These are phyloP conservation scores for Drosophila testacea DNA, from an alignment of 2,888 invertebrate genomes.

Conservation along the genomic window DNA sequence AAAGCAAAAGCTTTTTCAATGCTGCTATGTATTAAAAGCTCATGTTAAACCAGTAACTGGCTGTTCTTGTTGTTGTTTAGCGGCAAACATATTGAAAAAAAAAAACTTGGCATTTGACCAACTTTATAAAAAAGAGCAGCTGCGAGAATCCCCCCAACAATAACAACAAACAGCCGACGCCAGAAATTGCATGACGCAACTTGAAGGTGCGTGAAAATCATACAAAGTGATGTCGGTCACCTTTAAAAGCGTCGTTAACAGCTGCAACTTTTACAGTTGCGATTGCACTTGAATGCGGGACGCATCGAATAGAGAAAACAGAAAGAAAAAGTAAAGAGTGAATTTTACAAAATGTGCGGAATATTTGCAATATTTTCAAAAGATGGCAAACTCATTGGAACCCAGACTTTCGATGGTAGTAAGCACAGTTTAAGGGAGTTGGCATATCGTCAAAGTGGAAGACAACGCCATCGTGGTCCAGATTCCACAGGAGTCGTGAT, in stretches of 20 bases:
- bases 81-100: background rate
- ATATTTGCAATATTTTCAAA: slow-evolving; percentile 84
- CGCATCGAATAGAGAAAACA: background rate
- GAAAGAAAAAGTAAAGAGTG: slow-evolving; percentile 1
- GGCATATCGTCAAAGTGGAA: slow-evolving; percentile 83
- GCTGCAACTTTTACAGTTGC: slow-evolving; percentile 22
- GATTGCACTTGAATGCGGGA: slow-evolving; percentile 10
- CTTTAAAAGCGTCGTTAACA: slow-evolving; percentile 13
- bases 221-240: no score
- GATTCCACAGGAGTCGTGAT: slow-evolving; percentile 83
- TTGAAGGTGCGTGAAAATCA: background rate
- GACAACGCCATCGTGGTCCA: slow-evolving; percentile 84
- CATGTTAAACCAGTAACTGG: background rate
- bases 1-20: background rate
- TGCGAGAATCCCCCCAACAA: background rate
- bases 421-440: slow-evolving; percentile 80
- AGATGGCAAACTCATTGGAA: slow-evolving; percentile 71
- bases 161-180: background rate
- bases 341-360: slow-evolving; percentile 80
- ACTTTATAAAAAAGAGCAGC: background rate
- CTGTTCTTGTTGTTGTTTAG: background rate
- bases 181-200: slow-evolving; percentile 35
- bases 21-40: slow-evolving; percentile 8
- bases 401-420: slow-evolving; percentile 66
- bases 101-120: background rate